Evolutionary conservation across 2,113 vertebrate species (phyloP), one percentile per base, ranked within the genome.

Genomic region (Rhagologus leucostigma): DNA sequence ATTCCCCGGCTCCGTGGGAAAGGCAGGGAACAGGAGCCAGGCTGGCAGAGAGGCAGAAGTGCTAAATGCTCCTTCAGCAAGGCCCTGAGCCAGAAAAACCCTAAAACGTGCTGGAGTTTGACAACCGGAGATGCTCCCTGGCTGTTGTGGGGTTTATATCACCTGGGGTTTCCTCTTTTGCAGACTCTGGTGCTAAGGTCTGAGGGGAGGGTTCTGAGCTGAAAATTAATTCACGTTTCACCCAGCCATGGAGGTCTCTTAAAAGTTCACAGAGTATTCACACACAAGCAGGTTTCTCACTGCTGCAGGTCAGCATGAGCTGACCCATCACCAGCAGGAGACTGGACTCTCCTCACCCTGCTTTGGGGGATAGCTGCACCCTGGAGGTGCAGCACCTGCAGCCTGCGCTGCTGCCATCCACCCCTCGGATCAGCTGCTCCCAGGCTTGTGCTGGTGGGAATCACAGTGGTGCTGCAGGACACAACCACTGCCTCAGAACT

Each of bases 381-480:
- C 63, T 35, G 60, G 21, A 6, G 8, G 10, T 5, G 41, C 44
- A n/a, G 44, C 10, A 7, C 16, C 57, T 24, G 37, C 68, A 77
- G 44, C 73, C 86, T n/a, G 29, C 5, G 0, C 37, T 10, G 10
- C 65, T 59, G 67, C 47, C 44, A 7, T 4, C 19, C 74, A 5
- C 15, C 55, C 55, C 55, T 56, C 15, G 20, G 32, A n/a, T 56
- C 1, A 2, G 49, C 44, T 17, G 70, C 67, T 92, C 47, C 29
- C 63, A 24, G 70, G 33, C 37, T 47, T 0, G 0, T 20, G 30
- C 23, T 22, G 50, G 1, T 13, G 60, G 18, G 17, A 70, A 6
- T 30, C 52, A 6, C 4, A 4, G 56, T 5, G 35, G 30, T 46
- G 56, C 35, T 15, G 2, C 33, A 18, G 1, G 1, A 32, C 80